These are phyloP conservation scores for Gambusia holbrooki DNA, from an alignment of 2,113 vertebrate genomes.

Conservation along the genomic window DNA sequence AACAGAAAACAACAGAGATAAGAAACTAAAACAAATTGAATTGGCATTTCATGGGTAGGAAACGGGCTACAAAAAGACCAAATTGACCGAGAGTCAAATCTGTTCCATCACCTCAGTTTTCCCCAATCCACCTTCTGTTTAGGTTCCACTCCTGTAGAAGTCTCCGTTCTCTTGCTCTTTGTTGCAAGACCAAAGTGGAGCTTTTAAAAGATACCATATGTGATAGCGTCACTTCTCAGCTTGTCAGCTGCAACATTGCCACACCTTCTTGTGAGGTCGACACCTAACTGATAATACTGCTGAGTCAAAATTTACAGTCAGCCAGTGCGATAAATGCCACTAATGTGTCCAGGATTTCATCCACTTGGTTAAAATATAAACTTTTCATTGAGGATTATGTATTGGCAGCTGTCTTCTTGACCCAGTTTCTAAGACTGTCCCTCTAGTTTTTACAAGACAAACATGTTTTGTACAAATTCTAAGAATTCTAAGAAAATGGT, in stretches of 20 bases:
- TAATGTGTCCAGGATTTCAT: neutral
- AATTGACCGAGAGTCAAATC: neutral
- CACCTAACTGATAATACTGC: constrained; percentile 24
- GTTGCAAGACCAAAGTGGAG: neutral
- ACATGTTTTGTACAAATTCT: neutral
- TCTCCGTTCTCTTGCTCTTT: neutral
- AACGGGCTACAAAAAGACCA: neutral
- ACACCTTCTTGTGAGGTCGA: constrained; percentile 33
- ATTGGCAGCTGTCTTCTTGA: constrained; percentile 37
- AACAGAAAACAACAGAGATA: too few species aligned
- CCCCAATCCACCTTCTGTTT: neutral
- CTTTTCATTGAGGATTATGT: constrained; percentile 18
- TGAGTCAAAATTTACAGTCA: constrained; percentile 8
- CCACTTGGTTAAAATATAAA: constrained; percentile 10
- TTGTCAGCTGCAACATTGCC: constrained; percentile 43
- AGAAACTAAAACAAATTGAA: neutral
- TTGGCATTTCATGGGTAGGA: neutral
- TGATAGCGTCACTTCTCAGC: constrained; percentile 50
- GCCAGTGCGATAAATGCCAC: constrained; percentile 8
- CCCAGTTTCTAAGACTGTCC: constrained; percentile 42
- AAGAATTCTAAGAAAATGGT: neutral
- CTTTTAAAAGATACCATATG: constrained; percentile 41
- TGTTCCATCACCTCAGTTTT: neutral
- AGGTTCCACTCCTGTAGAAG: neutral
- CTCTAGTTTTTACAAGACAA: neutral